Evolutionary conservation across 2,888 invertebrate species (phyloP).

Genomic region (Euzetes globulus): DNA sequence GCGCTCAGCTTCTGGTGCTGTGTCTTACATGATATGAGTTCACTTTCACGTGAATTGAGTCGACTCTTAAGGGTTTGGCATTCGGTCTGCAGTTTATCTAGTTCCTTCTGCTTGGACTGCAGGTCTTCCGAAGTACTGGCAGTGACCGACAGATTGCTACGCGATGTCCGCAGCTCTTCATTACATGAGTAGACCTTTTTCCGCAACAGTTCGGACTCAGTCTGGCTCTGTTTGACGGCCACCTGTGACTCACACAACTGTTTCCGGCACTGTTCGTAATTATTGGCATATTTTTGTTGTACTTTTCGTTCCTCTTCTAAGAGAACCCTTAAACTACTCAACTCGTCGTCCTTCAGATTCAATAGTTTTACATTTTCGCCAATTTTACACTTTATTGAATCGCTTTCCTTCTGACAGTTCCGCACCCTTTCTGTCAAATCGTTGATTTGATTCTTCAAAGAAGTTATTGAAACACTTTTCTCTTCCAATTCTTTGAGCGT

Average conservation of each 20-base stretch:
- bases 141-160: neutral
- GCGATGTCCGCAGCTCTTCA: neutral
- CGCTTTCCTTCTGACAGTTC: neutral
- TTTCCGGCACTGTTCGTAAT: slow-evolving; percentile 35
- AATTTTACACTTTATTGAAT: neutral
- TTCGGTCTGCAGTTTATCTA: neutral
- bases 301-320: slow-evolving; percentile 43
- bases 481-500: slow-evolving; percentile 17
- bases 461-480: neutral
- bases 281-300: slow-evolving; percentile 14
- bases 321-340: slow-evolving; percentile 24
- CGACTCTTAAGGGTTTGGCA: neutral
- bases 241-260: slow-evolving; percentile 45
- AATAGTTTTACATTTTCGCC: slow-evolving; percentile 2
- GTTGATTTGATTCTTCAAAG: slow-evolving; percentile 15
- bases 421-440: neutral
- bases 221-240: slow-evolving; percentile 50
- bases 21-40: slow-evolving; percentile 45
- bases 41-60: neutral
- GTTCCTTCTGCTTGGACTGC: neutral
- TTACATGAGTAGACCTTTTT: slow-evolving; percentile 45
- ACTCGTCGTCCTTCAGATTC: slow-evolving; percentile 14
- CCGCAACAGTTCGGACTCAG: slow-evolving; percentile 52
- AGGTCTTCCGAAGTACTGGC: neutral
- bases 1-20: slow-evolving; percentile 47